phyloP scores from a whole-genome alignment of 2,797 vertebrate genomes.

The Amblyraja radiata region DNA sequence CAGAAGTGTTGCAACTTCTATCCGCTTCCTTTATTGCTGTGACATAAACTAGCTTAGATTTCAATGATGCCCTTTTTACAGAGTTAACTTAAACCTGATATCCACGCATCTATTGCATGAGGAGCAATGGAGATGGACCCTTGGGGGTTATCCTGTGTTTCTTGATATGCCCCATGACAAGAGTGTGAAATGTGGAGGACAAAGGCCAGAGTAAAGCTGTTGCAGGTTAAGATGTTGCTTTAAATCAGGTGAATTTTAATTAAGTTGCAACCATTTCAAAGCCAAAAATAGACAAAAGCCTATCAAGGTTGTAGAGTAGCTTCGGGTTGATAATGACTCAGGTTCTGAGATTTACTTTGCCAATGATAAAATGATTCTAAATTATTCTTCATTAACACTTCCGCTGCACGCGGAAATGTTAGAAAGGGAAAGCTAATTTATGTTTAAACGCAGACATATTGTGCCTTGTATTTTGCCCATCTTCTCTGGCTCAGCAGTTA shows the following conservation, averaged over 20 bases:
- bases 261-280: neutral
- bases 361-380: neutral
- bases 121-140: neutral
- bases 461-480: neutral
- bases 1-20: neutral
- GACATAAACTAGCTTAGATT: neutral
- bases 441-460: constrained; percentile 5
- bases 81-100: neutral
- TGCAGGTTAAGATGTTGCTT: neutral
- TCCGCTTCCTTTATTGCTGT: neutral
- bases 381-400: neutral
- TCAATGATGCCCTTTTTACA: neutral
- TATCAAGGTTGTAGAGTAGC: neutral
- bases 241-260: neutral
- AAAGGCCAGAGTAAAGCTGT: neutral
- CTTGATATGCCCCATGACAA: neutral
- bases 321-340: neutral
- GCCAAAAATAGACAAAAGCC: neutral
- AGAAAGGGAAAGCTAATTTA: neutral
- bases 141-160: neutral
- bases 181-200: neutral
- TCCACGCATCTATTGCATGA: neutral
- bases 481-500: neutral
- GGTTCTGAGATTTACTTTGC: neutral
- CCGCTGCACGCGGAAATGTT: too few species aligned